Evolutionary conservation across 2,797 vertebrate species (phyloP), one percentile per base, ranked within the genome.

Genomic region (Hyperoplus lanceolatus): DNA sequence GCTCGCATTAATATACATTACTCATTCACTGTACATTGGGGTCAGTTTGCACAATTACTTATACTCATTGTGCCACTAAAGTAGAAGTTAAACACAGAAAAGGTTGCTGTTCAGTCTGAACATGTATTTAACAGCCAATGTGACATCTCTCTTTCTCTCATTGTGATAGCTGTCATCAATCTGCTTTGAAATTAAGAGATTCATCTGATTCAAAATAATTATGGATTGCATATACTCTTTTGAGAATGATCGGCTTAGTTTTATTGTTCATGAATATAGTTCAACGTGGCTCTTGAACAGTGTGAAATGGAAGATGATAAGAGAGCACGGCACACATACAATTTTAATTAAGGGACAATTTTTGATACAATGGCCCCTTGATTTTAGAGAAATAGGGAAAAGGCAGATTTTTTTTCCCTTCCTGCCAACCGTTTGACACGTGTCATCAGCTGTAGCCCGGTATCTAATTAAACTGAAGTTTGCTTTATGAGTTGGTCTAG

Each of bases 1-100:
- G n/a, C 67, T 54, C 4, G 1, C 70, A 80, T 85, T 64, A 82
- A 74, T 75, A 79, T 61, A 73, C 46, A 77, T 83, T 71, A 18
- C 38, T 67, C 36, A 70, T 77, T 63, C 54, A 49, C 29, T 70
- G 55, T 63, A 49, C 64, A 79, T 38, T 69, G 72, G 57, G 29
- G 73, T 73, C 77, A 68, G 39, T 60, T 16, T 29, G n/a, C 50
- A 60, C 16, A 51, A 60, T 58, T 14, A 51, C 56, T 54, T 51
- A 18, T 48, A 65, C 43, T 39, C 2, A 8, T 3, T 46, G 53
- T 49, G 59, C 1, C 1, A 21, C 10, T 61, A 45, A 9, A 1
- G 7, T 41, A 50, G 15, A 13, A 62, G 58, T 13, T 36, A n/a
- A n/a, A 15, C 13, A 16, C 11, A 16, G 3, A 15, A 13, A 21